These are phyloP conservation scores for Rachycentron canadum DNA, from an alignment of 2,797 vertebrate species.

Conservation along the genomic window DNA sequence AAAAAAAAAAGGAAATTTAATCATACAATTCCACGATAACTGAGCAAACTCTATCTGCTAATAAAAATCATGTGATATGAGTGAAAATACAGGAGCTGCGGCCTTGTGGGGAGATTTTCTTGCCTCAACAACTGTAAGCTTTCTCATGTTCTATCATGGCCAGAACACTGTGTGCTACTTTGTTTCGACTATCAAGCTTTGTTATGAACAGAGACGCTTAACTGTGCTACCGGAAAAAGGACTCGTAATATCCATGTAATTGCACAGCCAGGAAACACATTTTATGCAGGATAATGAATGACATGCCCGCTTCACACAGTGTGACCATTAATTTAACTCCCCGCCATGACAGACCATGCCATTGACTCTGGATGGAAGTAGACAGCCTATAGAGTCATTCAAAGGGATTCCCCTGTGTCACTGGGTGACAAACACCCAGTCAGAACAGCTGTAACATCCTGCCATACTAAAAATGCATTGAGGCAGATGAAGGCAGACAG, in stretches of 20 bases:
- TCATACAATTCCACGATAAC: neutral
- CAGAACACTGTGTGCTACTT: conserved; percentile 45
- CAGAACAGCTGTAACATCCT: conserved; percentile 58
- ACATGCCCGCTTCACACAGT: conserved; percentile 60
- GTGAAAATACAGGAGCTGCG: neutral
- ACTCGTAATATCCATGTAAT: conserved; percentile 8
- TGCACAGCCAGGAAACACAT: conserved; percentile 40
- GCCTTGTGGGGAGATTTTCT: neutral
- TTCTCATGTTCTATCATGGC: conserved; percentile 17
- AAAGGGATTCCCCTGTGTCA: conserved; percentile 47
- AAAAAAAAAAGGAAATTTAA: neutral
- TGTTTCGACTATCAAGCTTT: conserved; percentile 46
- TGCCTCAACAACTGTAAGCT: conserved; percentile 13
- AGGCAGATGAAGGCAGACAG: conserved; percentile 67
- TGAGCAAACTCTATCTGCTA: neutral
- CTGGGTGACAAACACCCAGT: conserved; percentile 45
- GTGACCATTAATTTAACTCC: conserved; percentile 61
- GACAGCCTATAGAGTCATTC: conserved; percentile 49
- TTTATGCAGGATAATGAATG: conserved; percentile 39
- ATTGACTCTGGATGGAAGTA: conserved; percentile 61
- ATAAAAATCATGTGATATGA: conserved; percentile 5
- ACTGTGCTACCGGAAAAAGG: conserved; percentile 30
- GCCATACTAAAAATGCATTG: conserved; percentile 64
- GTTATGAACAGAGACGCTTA: conserved; percentile 34
- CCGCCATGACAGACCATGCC: conserved; percentile 52